Evolutionary conservation across 2,888 invertebrate species (phyloP).

Genomic region (Gastracanthus pulcherrimus): DNA sequence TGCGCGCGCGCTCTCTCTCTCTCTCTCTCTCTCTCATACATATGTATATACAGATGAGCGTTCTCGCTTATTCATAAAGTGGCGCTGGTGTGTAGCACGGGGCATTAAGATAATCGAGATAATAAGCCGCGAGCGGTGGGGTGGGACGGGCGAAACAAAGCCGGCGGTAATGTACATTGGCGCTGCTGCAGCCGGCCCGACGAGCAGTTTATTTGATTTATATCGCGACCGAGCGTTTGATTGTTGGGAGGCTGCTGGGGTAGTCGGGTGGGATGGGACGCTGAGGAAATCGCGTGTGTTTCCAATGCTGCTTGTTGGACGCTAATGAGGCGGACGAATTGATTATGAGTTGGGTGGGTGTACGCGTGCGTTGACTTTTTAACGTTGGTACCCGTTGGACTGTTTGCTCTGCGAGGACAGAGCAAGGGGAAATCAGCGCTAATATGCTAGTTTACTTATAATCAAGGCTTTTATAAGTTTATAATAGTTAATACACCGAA

Average conservation of each 20-base stretch:
- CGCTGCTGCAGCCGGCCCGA: background rate
- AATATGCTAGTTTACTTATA: too few relatives aligned
- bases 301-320: too few relatives aligned
- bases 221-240: background rate
- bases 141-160: background rate
- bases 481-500: too few relatives aligned
- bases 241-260: background rate
- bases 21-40: background rate
- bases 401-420: background rate
- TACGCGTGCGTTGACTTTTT: background rate
- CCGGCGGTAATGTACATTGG: constrained; percentile 21
- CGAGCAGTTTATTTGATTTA: constrained; percentile 38
- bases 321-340: constrained; percentile 1
- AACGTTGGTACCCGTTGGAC: constrained; percentile 20
- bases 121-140: constrained; percentile 38
- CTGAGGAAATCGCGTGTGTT: too few relatives aligned
- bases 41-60: constrained; percentile 10
- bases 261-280: too few relatives aligned
- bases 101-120: constrained; percentile 51
- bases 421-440: background rate
- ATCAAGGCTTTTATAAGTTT: too few relatives aligned
- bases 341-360: too few relatives aligned
- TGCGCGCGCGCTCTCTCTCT: background rate
- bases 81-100: too few relatives aligned
- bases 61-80: constrained; percentile 26